Conservation (phyloP, 2,888 invertebrate genomes). For the Troides helena region DNA sequence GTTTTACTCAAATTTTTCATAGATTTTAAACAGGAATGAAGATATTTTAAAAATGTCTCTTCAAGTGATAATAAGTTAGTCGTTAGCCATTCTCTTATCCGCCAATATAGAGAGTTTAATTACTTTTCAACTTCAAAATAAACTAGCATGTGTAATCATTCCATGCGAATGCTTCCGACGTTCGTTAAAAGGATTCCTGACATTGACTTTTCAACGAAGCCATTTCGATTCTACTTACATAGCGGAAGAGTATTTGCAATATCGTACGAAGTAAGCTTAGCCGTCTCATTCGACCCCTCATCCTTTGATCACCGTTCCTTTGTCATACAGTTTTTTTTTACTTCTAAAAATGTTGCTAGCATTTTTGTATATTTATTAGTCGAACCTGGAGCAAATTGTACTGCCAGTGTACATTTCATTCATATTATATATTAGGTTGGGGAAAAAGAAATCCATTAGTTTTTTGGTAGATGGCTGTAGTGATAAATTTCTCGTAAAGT, state of each 20-base stretch:
- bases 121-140: constrained; percentile 14
- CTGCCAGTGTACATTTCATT: too few relatives aligned
- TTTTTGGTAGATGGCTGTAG: too few relatives aligned
- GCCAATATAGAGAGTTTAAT: constrained; percentile 3
- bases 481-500: too few relatives aligned
- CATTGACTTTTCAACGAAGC: constrained; percentile 21
- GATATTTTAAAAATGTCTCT: too few relatives aligned
- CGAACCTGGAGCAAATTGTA: neutral
- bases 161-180: constrained; percentile 6
- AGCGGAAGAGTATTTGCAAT: constrained; percentile 17
- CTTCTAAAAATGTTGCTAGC: too few relatives aligned
- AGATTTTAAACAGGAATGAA: too few relatives aligned
- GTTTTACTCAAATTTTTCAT: too few relatives aligned
- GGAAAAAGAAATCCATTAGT: too few relatives aligned
- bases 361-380: neutral
- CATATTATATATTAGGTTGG: too few relatives aligned
- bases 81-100: neutral
- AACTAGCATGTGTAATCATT: constrained; percentile 11
- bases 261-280: constrained; percentile 10
- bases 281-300: constrained; percentile 3
- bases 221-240: constrained; percentile 21
- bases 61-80: too few relatives aligned
- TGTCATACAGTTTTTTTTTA: neutral
- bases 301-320: neutral
- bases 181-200: constrained; percentile 20